Evolutionary conservation across 2,797 vertebrate genomes (phyloP).

Genomic region (Molossus molossus): DNA sequence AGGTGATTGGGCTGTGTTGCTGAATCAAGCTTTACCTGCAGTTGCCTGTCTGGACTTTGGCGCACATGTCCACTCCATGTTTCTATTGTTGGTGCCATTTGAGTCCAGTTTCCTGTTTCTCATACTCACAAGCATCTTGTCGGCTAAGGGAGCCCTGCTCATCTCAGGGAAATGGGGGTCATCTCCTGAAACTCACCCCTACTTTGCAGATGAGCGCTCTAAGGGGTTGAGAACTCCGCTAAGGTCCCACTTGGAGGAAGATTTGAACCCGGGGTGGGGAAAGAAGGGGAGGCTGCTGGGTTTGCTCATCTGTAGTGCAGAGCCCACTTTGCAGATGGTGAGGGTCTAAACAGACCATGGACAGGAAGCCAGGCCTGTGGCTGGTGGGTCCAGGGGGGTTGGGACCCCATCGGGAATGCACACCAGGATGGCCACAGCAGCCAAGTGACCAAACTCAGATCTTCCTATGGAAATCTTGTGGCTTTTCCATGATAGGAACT

Average conservation of each 20-base stretch:
- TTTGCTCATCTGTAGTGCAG: neutral
- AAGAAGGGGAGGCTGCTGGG: no score
- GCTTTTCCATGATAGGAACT: neutral
- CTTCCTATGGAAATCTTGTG: neutral
- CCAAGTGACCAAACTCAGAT: neutral
- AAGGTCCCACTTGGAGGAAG: neutral
- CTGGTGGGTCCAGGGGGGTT: rapidly evolving
- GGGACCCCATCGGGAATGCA: no score
- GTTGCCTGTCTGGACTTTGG: no score
- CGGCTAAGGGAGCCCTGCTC: neutral
- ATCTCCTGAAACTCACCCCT: neutral
- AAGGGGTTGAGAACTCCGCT: neutral
- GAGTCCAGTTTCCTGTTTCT: neutral
- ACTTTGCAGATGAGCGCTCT: neutral
- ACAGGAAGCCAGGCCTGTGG: neutral
- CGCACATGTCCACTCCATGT: neutral
- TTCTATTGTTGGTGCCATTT: neutral
- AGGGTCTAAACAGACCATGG: neutral
- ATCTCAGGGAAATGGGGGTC: neutral
- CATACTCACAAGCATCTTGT: neutral
- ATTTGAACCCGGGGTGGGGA: neutral
- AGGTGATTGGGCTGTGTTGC: neutral
- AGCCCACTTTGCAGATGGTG: neutral
- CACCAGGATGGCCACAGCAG: rapidly evolving
- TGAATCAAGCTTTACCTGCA: neutral